Percentiles rank a stretch among this genome's conserved stretches.
Conservation (phyloP, 2,888 invertebrate species). For the Tipula unca region DNA sequence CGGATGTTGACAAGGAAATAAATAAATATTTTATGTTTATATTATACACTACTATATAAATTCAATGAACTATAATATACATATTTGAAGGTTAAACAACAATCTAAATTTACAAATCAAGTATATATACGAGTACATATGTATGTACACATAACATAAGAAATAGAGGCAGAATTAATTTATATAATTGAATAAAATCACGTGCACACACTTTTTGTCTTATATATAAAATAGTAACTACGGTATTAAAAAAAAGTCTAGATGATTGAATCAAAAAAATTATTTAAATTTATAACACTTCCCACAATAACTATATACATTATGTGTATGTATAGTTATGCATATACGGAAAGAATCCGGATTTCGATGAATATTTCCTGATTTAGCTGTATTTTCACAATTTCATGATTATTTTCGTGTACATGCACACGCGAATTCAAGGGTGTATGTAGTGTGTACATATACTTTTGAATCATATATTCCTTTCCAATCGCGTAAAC, state of each 20-base stretch:
- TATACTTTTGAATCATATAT: neutral
- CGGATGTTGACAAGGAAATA: conserved; percentile 14
- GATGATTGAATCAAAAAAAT: neutral
- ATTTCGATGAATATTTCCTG: neutral
- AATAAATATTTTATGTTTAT: neutral
- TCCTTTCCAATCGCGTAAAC: neutral
- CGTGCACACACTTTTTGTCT: neutral
- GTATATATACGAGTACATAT: neutral
- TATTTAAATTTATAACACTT: neutral
- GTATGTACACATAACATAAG: neutral
- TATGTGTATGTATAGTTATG: neutral
- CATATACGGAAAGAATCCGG: neutral
- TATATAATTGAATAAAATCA: neutral
- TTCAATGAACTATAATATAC: neutral
- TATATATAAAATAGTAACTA: neutral
- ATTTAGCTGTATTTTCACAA: neutral
- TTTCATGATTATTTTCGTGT: neutral
- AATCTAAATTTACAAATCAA: neutral
- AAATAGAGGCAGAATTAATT: neutral
- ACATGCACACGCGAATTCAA: neutral
- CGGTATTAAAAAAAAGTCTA: neutral
- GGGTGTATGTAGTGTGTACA: neutral
- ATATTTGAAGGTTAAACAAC: conserved; percentile 8
- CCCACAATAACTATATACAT: neutral
- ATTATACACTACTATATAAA: neutral